Base-by-base conservation (phyloP, 2,113 vertebrate species). In the Passer domesticus region DNA sequence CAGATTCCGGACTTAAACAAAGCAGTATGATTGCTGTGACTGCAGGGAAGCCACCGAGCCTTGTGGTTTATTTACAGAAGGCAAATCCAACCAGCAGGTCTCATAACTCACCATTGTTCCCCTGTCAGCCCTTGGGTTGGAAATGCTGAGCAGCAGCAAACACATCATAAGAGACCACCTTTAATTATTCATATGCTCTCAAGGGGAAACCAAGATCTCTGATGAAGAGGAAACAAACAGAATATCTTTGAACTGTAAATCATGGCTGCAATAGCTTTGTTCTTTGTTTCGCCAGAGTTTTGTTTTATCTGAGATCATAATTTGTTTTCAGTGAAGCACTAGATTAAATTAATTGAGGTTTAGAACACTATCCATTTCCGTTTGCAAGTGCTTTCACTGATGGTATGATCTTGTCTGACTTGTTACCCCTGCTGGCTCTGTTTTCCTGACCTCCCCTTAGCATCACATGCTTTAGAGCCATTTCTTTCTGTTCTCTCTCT, bases 331-430 rank as follows among this genome's bases (percentile, higher is more conserved):
- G 37, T 95, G 97, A 98, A 97, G 97, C 89, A 96, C 90, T 97
- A 96, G 94, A 97, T 98, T 97, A 98, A 97, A 98, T 98, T 97
- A 98, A 98, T 98, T 98, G 97, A 97, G 93, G 95, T 97, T 97
- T 96, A 97, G 96, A 96, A 97, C 88, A 96, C 97, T 98, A 96
- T 97, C 97, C 94, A 92, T 97, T 98, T 98, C 97, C 97, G 97
- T 90, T 96, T 91, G 92, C 95, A 90, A 97, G 95, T 91, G 93
- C 97, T 98, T 98, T 97, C 95, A 95, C 96, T 96, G 91, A 94
- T 97, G 96, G 97, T 90, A 92, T 44, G 96, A 97, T 96, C 95
- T 98, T 98, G 98, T 98, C 98, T 97, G 70, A 82, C 78, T 94
- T 85, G 55, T 96, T 97, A 92, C 76, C 91, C 95, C 96, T 64